phyloP scores from a whole-genome alignment of 2,797 vertebrate species.

The Cuniculus paca region DNA sequence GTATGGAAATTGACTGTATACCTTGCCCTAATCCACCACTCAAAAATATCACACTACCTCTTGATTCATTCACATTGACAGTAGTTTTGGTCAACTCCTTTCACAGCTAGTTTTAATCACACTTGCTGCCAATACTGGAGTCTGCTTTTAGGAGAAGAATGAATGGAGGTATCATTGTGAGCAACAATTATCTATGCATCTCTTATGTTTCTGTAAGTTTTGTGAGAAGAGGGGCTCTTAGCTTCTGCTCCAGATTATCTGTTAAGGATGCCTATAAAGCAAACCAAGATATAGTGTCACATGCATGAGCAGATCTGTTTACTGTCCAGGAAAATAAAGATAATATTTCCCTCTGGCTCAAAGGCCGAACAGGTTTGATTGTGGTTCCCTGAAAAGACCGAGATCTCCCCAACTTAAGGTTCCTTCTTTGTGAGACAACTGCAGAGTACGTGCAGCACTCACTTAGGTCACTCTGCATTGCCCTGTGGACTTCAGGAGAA shows the following conservation, averaged over 20 bases:
- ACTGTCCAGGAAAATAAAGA: background rate
- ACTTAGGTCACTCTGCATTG: background rate
- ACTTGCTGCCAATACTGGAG: background rate
- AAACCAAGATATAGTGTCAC: background rate
- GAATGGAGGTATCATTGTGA: background rate
- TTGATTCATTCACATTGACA: background rate
- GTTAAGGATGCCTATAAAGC: background rate
- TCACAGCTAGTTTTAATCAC: background rate
- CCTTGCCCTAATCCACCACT: background rate
- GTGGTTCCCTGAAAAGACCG: background rate
- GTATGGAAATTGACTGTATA: background rate
- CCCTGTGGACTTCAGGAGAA: fast-evolving
- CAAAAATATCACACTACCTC: background rate
- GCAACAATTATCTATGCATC: background rate
- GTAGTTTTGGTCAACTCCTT: background rate
- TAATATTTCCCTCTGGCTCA: background rate
- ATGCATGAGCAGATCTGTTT: background rate
- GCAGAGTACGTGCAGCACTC: background rate
- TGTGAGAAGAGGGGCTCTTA: background rate
- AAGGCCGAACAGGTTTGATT: background rate
- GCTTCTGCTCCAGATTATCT: background rate
- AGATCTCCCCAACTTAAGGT: background rate
- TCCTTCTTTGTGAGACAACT: background rate
- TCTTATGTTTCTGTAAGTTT: background rate
- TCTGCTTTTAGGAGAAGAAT: background rate